These are phyloP conservation scores for Cylloceria caligata DNA, from an alignment of 2,888 invertebrate species.

Conservation along the genomic window DNA sequence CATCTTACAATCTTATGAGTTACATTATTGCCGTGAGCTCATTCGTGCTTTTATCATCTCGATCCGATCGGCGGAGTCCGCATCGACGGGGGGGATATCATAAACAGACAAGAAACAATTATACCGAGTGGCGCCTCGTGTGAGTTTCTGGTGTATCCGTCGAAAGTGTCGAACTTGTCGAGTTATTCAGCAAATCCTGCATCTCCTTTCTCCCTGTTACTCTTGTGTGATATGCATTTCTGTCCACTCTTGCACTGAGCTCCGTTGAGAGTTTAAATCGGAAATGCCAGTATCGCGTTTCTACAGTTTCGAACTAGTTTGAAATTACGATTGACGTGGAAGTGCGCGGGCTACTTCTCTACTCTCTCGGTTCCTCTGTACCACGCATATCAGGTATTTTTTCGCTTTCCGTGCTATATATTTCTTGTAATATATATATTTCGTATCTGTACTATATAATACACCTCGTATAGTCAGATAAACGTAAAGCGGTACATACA, in stretches of 20 bases:
- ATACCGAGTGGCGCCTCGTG: constrained; percentile 19
- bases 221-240: not conserved
- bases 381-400: not conserved
- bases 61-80: too few species aligned
- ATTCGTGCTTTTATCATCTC: too few species aligned
- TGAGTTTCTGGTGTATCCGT: constrained; percentile 19
- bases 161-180: constrained; percentile 53
- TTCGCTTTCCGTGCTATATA: too few species aligned
- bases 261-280: constrained; percentile 42
- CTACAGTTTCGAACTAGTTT: constrained; percentile 51
- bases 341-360: constrained; percentile 15
- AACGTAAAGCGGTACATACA: not conserved
- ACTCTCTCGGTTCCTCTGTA: not conserved
- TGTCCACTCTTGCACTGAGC: not conserved
- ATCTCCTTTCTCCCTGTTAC: constrained; percentile 6
- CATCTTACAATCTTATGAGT: too few species aligned
- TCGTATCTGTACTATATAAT: too few species aligned
- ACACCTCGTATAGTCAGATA: too few species aligned
- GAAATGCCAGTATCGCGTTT: constrained; percentile 53
- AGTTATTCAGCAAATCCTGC: constrained; percentile 30
- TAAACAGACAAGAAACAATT: constrained; percentile 54
- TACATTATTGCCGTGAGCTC: too few species aligned
- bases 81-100: constrained; percentile 20
- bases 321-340: constrained; percentile 51
- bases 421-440: too few species aligned